A percentile compares a stretch with the other conserved stretches of the same genome.
Evolutionary conservation across 2,888 invertebrate genomes (phyloP).

Genomic region (Eurytoma californica): DNA sequence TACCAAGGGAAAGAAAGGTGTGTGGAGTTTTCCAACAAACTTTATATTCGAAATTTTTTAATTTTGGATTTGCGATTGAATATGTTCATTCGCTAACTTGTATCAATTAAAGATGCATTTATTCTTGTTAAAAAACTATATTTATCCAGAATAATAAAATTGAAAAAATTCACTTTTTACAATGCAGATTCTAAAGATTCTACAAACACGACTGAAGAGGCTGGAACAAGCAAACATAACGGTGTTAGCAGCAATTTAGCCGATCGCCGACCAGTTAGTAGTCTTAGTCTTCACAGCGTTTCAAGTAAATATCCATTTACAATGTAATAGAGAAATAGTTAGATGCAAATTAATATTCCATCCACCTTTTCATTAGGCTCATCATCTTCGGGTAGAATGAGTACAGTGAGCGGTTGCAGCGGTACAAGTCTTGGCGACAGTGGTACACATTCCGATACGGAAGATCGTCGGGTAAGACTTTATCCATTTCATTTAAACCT

Average conservation of each 20-base stretch:
- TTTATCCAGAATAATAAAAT: too few species aligned
- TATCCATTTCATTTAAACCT: not conserved
- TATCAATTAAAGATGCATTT: not conserved
- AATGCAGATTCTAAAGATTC: slow-evolving; percentile 66
- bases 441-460: slow-evolving; percentile 90
- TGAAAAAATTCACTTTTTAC: too few species aligned
- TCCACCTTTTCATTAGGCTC: slow-evolving; percentile 78
- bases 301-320: slow-evolving; percentile 77
- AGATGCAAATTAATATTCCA: slow-evolving; percentile 65
- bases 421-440: slow-evolving; percentile 89
- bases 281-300: slow-evolving; percentile 82
- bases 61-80: not conserved
- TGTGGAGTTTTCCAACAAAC: not conserved
- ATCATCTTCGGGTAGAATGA: slow-evolving; percentile 86
- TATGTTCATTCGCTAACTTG: not conserved
- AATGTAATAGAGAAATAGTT: not conserved
- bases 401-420: slow-evolving; percentile 84
- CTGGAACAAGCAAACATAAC: slow-evolving; percentile 58
- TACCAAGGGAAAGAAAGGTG: slow-evolving; percentile 79
- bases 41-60: not conserved
- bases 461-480: slow-evolving; percentile 80
- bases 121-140: too few species aligned
- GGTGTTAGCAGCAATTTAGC: slow-evolving; percentile 65
- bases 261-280: slow-evolving; percentile 81
- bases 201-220: slow-evolving; percentile 58